These are phyloP conservation scores for Calycopis cecrops DNA, from an alignment of 1,140 invertebrate species.

Conservation along the genomic window DNA sequence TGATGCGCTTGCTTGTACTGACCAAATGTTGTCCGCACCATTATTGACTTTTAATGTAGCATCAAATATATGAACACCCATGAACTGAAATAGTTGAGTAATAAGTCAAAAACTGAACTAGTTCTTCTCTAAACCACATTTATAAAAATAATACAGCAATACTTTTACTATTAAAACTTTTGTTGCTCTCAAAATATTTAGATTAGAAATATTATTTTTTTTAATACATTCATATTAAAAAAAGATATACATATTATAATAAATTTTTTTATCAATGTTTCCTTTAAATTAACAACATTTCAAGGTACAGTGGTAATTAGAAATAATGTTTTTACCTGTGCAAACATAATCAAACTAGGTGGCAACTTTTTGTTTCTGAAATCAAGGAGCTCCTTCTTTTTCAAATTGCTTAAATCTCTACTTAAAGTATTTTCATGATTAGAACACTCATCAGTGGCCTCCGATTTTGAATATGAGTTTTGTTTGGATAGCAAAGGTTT, in stretches of 20 bases:
- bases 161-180: too few relatives aligned
- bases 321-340: slow-evolving; percentile 77
- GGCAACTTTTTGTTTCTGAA: slow-evolving; percentile 85
- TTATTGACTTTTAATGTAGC: slow-evolving; percentile 80
- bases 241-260: too few relatives aligned
- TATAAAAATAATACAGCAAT: too few relatives aligned
- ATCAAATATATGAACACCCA: slow-evolving; percentile 90
- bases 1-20: slow-evolving; percentile 84
- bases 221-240: too few relatives aligned
- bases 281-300: too few relatives aligned
- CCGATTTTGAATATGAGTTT: slow-evolving; percentile 46
- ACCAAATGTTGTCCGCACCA: slow-evolving; percentile 79
- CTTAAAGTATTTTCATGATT: slow-evolving; percentile 35
- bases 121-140: too few relatives aligned
- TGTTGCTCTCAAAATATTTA: too few relatives aligned
- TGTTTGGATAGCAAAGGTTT: slow-evolving; percentile 68
- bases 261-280: too few relatives aligned
- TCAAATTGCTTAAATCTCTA: slow-evolving; percentile 40
- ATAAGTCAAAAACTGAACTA: too few relatives aligned
- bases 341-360: slow-evolving; percentile 86
- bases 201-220: too few relatives aligned
- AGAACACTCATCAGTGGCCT: slow-evolving; percentile 35
- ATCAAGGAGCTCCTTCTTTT: slow-evolving; percentile 74
- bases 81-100: slow-evolving; percentile 76
- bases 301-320: too few relatives aligned